Evolutionary conservation across 2,113 vertebrate species (phyloP).

Genomic region (Anolis carolinensis): DNA sequence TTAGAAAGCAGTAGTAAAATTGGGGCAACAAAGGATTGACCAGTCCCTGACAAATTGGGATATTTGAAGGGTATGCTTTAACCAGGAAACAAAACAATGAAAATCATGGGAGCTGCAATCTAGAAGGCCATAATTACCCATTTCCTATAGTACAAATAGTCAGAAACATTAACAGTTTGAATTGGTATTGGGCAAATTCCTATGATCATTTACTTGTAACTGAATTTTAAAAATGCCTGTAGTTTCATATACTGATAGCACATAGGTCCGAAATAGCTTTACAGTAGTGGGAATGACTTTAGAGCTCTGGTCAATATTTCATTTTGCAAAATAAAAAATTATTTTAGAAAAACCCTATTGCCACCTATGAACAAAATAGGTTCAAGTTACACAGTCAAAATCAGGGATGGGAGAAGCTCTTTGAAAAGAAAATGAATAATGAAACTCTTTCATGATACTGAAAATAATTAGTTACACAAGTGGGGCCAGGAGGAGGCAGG

Average conservation of each 20-base stretch:
- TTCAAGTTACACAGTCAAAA: conserved; percentile 19
- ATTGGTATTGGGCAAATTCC: background rate
- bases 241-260: background rate
- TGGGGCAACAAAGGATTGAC: too few relatives aligned
- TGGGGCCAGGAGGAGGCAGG: conserved; percentile 8
- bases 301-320: background rate
- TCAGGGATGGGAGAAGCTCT: background rate
- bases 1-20: too few relatives aligned
- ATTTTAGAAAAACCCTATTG: background rate
- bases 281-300: background rate
- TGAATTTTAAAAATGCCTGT: background rate
- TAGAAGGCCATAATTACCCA: background rate
- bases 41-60: too few relatives aligned
- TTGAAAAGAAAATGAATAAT: conserved; percentile 41
- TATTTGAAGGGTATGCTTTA: background rate
- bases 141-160: background rate
- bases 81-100: background rate
- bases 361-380: background rate
- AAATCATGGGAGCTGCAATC: too few relatives aligned
- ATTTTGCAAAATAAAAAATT: background rate
- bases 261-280: background rate
- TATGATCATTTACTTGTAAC: background rate
- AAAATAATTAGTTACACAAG: conserved; percentile 43
- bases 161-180: background rate
- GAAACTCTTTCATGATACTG: conserved; percentile 10